Conservation (phyloP, 2,113 vertebrate genomes). For the Hippoglossus stenolepis region DNA sequence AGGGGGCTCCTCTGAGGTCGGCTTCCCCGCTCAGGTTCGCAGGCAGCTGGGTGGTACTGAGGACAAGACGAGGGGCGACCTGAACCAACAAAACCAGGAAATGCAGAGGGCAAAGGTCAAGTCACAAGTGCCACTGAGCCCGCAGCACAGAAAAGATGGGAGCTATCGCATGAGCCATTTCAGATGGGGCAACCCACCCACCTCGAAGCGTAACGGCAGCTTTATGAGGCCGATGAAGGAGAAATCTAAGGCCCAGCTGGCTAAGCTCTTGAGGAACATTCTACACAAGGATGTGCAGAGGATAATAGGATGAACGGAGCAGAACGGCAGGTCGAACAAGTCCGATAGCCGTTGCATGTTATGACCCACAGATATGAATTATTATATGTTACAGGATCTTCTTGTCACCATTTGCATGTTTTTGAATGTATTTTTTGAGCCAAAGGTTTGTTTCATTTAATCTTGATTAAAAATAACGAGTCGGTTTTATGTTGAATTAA, state of each 20-base stretch:
- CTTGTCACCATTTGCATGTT: neutral
- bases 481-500: conserved; percentile 33
- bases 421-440: conserved; percentile 33
- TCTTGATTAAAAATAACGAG: conserved; percentile 6
- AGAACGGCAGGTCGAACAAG: neutral
- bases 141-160: conserved; percentile 67
- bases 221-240: conserved; percentile 81
- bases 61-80: conserved; percentile 4
- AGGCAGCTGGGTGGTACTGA: conserved; percentile 50
- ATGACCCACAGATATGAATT: conserved; percentile 28
- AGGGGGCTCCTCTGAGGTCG: conserved; percentile 41
- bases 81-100: conserved; percentile 7
- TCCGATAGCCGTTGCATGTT: conserved; percentile 59
- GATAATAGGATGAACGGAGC: conserved; percentile 40
- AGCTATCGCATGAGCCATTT: conserved; percentile 87
- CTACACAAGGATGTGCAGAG: conserved; percentile 80
- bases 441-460: conserved; percentile 27
- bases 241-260: conserved; percentile 81
- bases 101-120: conserved; percentile 28
- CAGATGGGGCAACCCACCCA: conserved; percentile 85
- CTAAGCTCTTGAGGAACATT: conserved; percentile 87
- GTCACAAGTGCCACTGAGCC: conserved; percentile 1
- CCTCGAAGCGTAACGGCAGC: conserved; percentile 86
- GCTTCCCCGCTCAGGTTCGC: conserved; percentile 31
- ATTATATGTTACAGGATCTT: conserved; percentile 27